Conservation (phyloP, 2,113 vertebrate genomes). For the Cyprinodon tularosa region DNA sequence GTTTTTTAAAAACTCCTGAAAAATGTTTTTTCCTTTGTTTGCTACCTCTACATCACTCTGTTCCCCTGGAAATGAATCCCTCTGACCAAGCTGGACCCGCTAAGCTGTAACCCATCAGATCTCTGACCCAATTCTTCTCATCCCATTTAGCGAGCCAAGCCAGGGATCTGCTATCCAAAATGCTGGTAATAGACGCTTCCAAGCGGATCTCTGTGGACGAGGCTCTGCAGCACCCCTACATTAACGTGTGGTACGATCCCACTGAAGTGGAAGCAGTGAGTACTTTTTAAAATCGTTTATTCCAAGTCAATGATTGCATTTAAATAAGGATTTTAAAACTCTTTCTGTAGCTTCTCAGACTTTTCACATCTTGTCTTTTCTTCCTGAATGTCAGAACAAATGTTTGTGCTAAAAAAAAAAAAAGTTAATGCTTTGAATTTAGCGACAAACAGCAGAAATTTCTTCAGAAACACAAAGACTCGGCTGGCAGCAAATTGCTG, state of each 20-base stretch:
- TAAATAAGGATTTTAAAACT: not conserved
- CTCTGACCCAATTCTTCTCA: not conserved
- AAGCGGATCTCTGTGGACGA: slow-evolving; percentile 98
- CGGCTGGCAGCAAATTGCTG: slow-evolving; percentile 22
- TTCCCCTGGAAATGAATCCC: not conserved
- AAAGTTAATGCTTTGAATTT: not conserved
- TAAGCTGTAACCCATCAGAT: not conserved
- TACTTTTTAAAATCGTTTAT: not conserved
- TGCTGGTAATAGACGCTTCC: slow-evolving; percentile 98
- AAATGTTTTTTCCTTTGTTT: not conserved
- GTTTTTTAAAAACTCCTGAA: not conserved
- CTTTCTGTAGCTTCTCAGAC: not conserved
- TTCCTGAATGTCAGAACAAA: no score
- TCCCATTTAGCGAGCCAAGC: slow-evolving; percentile 92
- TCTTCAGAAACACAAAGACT: slow-evolving; percentile 25
- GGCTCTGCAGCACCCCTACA: slow-evolving; percentile 95
- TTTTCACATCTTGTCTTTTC: no score
- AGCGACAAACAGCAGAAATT: not conserved
- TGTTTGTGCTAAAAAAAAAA: not conserved
- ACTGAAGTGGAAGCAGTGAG: slow-evolving; percentile 97
- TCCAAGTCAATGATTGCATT: no score
- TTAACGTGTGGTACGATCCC: slow-evolving; percentile 99
- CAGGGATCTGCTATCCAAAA: slow-evolving; percentile 96
- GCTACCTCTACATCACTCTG: no score
- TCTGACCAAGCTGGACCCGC: not conserved